These are phyloP conservation scores for Deroplatys truncata DNA, from an alignment of 2,888 invertebrate genomes.

Conservation along the genomic window DNA sequence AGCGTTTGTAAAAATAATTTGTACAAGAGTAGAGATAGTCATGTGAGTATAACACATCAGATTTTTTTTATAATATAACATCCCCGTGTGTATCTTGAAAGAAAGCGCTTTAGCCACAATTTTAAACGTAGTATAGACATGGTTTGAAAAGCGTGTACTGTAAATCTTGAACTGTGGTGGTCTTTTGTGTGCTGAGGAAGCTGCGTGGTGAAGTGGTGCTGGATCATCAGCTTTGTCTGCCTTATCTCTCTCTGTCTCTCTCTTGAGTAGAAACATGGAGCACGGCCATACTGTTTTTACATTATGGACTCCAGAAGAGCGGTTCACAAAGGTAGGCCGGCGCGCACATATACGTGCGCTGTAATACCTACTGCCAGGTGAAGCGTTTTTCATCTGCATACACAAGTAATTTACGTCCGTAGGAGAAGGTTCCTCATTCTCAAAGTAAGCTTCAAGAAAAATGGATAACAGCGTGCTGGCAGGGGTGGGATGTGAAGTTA, in stretches of 20 bases:
- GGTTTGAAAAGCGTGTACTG: no score
- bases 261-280: neutral
- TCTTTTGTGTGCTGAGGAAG: neutral
- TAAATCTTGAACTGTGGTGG: no score
- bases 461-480: neutral
- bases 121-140: no score
- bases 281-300: neutral
- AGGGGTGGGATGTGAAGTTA: neutral
- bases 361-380: neutral
- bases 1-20: no score
- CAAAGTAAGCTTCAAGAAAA: neutral
- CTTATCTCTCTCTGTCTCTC: neutral
- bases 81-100: no score
- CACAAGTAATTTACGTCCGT: neutral
- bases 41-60: no score
- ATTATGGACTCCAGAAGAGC: neutral
- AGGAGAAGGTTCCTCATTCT: neutral
- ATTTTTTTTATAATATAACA: no score
- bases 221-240: neutral
- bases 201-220: neutral
- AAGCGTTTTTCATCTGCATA: neutral
- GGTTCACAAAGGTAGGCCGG: neutral
- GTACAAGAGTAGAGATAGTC: no score
- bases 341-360: neutral
- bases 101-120: no score